Evolutionary conservation across 2,888 invertebrate species (phyloP).

Genomic region (Galerucella calmariensis): DNA sequence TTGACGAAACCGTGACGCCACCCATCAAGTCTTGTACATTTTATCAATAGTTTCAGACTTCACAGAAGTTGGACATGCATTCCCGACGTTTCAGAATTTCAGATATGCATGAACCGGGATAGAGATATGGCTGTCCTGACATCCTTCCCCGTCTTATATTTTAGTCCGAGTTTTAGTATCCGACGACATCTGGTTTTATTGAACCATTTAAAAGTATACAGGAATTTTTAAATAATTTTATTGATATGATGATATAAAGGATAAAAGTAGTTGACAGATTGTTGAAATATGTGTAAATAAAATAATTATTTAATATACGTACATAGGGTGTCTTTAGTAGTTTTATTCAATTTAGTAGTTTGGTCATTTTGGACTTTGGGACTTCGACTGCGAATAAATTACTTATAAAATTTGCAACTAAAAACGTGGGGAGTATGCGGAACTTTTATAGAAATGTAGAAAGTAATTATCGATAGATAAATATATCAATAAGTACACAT

Average conservation of each 20-base stretch:
- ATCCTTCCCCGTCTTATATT: background rate
- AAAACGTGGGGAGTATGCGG: too few species aligned
- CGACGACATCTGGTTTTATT: constrained; percentile 1
- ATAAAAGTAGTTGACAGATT: too few species aligned
- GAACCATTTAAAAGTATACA: constrained; percentile 3
- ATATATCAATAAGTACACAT: too few species aligned
- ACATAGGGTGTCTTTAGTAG: too few species aligned
- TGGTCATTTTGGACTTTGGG: too few species aligned
- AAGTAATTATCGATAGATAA: too few species aligned
- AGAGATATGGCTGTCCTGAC: background rate
- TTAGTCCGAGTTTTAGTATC: background rate
- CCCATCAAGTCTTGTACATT: constrained; percentile 9
- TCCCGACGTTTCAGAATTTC: constrained; percentile 8
- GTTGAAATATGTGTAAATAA: too few species aligned
- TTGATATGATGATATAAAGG: background rate
- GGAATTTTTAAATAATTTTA: background rate
- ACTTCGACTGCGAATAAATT: too few species aligned
- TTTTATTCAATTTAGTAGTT: too few species aligned
- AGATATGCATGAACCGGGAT: background rate
- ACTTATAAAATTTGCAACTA: too few species aligned
- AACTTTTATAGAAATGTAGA: too few species aligned
- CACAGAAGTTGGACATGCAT: constrained; percentile 9
- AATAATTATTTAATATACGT: too few species aligned
- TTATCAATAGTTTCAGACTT: constrained; percentile 6
- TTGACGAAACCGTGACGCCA: constrained; percentile 11